phyloP scores from a whole-genome alignment of 2,113 vertebrate genomes.

The Trogon melanurus region DNA sequence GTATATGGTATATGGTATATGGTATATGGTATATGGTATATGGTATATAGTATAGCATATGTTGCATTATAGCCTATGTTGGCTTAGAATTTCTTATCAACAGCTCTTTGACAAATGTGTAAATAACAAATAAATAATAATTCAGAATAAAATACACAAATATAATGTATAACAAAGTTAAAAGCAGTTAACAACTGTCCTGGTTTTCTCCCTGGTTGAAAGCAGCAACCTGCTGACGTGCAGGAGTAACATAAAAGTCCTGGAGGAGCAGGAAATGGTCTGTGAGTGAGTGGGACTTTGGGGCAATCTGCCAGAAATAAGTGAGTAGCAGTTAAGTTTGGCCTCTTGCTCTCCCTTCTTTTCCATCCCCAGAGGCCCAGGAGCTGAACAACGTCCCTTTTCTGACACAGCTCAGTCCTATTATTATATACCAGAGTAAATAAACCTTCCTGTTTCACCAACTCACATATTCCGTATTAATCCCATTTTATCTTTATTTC shows the following conservation, averaged over 20 bases:
- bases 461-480: background rate
- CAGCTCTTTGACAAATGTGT: background rate
- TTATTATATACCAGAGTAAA: background rate
- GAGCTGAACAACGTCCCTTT: background rate
- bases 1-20: too few relatives aligned
- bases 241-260: background rate
- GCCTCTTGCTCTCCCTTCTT: background rate
- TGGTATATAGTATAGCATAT: too few relatives aligned
- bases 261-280: background rate
- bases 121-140: too few relatives aligned
- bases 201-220: background rate
- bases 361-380: background rate
- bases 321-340: background rate
- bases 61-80: background rate
- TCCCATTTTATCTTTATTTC: background rate
- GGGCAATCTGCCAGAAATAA: background rate
- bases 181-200: background rate
- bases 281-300: fast-evolving
- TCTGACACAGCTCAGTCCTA: background rate
- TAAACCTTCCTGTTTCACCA: fast-evolving
- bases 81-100: background rate
- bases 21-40: too few relatives aligned
- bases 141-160: background rate
- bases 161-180: background rate
- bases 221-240: background rate